Evolutionary conservation across 2,797 vertebrate genomes (phyloP).

Genomic region (Carcharodon carcharias): DNA sequence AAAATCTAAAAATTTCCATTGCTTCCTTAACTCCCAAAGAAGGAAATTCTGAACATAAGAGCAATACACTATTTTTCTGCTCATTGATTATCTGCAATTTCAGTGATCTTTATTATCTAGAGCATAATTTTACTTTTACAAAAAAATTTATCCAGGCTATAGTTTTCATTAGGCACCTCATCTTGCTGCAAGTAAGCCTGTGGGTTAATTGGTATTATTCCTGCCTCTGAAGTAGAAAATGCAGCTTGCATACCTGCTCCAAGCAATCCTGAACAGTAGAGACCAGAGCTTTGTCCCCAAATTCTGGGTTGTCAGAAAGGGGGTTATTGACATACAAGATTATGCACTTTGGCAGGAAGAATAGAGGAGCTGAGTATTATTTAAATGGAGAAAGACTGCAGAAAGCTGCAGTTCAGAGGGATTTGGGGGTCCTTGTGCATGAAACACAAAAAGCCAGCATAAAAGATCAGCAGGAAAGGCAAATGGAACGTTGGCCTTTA

Average conservation of each 20-base stretch:
- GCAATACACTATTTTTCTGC: not conserved
- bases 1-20: not conserved
- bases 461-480: no score
- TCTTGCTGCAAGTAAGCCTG: no score
- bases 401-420: no score
- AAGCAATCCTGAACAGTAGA: not conserved
- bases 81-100: not conserved
- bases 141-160: not conserved
- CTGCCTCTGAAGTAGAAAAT: not conserved
- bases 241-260: not conserved
- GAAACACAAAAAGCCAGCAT: no score
- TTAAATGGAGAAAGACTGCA: no score
- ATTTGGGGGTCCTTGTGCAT: no score
- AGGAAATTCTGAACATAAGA: not conserved
- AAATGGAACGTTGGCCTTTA: no score
- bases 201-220: not conserved
- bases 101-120: not conserved
- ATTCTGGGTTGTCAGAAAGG: not conserved
- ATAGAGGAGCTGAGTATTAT: no score
- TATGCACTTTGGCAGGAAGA: no score
- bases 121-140: not conserved
- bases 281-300: not conserved
- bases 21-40: not conserved
- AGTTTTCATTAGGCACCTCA: not conserved
- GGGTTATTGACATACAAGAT: not conserved